Evolutionary conservation across 2,113 vertebrate genomes (phyloP).

Genomic region (Tragulus kanchil): DNA sequence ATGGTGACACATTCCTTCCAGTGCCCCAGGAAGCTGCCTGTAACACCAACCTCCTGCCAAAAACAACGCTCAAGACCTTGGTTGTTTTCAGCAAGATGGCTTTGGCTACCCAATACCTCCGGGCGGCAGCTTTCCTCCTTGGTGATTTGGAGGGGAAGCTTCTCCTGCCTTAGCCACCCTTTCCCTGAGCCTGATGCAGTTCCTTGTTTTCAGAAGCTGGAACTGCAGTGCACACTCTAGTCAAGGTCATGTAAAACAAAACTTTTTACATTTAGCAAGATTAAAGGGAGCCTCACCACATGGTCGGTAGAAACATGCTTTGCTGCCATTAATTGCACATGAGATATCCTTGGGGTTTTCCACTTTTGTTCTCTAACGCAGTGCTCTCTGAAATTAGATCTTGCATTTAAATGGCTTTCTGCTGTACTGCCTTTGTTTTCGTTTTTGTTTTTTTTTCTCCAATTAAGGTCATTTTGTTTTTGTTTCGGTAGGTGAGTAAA

Average conservation of each 20-base stretch:
- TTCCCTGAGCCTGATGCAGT: background rate
- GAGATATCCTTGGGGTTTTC: background rate
- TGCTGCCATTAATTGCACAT: background rate
- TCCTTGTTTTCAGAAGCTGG: constrained; percentile 51
- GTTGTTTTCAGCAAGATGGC: constrained; percentile 40
- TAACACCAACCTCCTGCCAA: constrained; percentile 56
- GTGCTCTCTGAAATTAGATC: background rate
- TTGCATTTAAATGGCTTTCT: constrained; percentile 41
- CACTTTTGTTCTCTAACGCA: background rate
- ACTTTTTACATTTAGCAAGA: constrained; percentile 18
- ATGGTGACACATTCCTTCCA: constrained; percentile 60
- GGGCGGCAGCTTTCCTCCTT: background rate
- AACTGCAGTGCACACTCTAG: background rate
- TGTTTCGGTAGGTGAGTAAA: background rate
- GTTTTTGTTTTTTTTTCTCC: background rate
- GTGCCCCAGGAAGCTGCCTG: constrained; percentile 49
- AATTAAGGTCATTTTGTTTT: background rate
- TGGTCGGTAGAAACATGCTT: constrained; percentile 1
- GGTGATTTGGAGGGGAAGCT: constrained; percentile 39
- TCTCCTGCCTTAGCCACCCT: background rate
- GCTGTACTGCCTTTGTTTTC: background rate
- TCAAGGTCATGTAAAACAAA: constrained; percentile 66
- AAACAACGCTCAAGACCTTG: constrained; percentile 1
- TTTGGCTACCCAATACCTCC: background rate
- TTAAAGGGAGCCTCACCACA: constrained; percentile 11